Conservation (phyloP, 2,888 invertebrate species). For the Ceraclea dissimilis region DNA sequence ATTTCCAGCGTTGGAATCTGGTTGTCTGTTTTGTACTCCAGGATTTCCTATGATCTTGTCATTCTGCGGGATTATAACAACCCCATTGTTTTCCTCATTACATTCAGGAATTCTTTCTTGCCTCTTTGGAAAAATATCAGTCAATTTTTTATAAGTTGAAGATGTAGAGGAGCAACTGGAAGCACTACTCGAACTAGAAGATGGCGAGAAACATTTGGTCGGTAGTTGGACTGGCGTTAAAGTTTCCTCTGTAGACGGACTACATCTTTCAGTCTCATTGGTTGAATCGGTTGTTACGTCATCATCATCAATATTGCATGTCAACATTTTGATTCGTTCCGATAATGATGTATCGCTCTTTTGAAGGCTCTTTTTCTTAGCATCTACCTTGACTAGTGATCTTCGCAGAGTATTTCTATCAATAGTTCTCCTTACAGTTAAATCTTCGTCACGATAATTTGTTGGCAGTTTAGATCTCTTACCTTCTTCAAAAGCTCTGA, state of each 20-base stretch:
- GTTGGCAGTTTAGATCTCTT: constrained; percentile 47
- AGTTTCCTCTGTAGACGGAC: constrained; percentile 60
- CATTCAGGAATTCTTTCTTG: constrained; percentile 39
- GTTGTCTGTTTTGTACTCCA: constrained; percentile 55
- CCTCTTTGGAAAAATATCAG: constrained; percentile 37
- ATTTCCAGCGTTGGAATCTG: constrained; percentile 53
- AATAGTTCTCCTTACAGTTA: constrained; percentile 66
- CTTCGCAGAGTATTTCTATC: constrained; percentile 76
- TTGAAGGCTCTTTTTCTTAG: constrained; percentile 45
- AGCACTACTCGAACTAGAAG: constrained; percentile 49
- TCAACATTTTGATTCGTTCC: constrained; percentile 77
- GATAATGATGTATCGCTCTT: constrained; percentile 72
- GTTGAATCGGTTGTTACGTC: constrained; percentile 33
- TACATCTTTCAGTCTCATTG: constrained; percentile 44
- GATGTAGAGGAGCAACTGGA: constrained; percentile 54
- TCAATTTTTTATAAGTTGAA: constrained; percentile 52
- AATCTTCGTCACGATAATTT: constrained; percentile 53
- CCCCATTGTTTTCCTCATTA: constrained; percentile 33
- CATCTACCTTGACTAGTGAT: constrained; percentile 66
- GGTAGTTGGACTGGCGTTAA: constrained; percentile 36
- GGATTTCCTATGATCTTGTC: constrained; percentile 50
- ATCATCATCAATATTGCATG: constrained; percentile 76
- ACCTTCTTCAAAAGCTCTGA: constrained; percentile 60
- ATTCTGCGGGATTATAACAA: constrained; percentile 40
- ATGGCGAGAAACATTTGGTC: constrained; percentile 55